phyloP scores from a whole-genome alignment of 2,113 vertebrate species.

The Falco punctatus region DNA sequence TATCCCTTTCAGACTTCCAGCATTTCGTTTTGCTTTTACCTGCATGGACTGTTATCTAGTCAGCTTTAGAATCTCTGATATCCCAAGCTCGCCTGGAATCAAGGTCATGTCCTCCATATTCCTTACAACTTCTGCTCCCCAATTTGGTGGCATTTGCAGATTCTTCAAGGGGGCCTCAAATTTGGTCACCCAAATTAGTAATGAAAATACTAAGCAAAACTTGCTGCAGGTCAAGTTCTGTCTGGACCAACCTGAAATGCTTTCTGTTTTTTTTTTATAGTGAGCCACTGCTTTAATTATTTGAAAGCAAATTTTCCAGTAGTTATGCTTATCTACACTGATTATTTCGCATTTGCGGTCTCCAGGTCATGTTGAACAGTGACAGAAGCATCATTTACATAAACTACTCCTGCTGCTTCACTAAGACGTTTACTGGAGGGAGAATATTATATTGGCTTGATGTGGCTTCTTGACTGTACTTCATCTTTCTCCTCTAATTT shows the following conservation, averaged over 20 bases:
- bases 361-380: background rate
- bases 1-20: background rate
- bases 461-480: background rate
- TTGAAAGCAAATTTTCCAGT: background rate
- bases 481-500: background rate
- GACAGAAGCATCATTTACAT: background rate
- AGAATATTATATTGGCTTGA: background rate
- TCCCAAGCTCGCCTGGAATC: background rate
- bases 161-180: background rate
- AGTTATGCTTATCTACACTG: background rate
- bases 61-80: background rate
- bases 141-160: background rate
- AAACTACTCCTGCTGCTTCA: background rate
- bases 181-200: background rate
- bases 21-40: background rate
- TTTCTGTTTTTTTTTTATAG: background rate
- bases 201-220: background rate
- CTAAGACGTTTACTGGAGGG: background rate
- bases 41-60: background rate
- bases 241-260: background rate
- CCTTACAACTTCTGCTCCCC: background rate
- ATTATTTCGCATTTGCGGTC: background rate
- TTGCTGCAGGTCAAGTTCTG: background rate
- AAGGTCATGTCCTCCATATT: accelerated
- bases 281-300: background rate